Evolutionary conservation across 1,140 invertebrate genomes (phyloP), one percentile per base, ranked within the genome.

Genomic region (Tachypleus tridentatus): DNA sequence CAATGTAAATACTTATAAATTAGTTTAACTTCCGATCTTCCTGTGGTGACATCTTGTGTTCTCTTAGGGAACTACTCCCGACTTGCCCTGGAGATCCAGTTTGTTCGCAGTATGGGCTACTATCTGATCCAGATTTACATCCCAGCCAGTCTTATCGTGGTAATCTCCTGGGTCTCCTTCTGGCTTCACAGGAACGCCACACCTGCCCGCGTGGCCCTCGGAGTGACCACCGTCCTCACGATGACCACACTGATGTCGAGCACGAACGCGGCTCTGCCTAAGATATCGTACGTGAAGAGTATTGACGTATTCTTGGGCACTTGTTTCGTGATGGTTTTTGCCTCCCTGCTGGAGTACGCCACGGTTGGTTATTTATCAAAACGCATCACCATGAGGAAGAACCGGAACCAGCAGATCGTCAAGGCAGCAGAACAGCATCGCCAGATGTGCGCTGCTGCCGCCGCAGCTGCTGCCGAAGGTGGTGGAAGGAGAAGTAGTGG

Each of bases 321-420:
- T 10, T 77, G 76, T 67, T 77, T 77, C 66, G 74, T 77, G n/a
- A 77, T 77, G 76, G 76, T 73, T 10, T 73, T 73, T 61, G 73
- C 71, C 8, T 70, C 73, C 3, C 64, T 73, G 2, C 60, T 73
- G 8, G 92, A 95, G 80, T 95, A 95, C 76, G 92, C 91, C 62
- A 92, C 91, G 62, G 92, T 96, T 64, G 92, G 92, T 70, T 94
- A 95, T 79, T 91, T 94, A 87, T 91, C 91, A 66, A 95, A 94
- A 81, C 82, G 91, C 77, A 93, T 95, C 77, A 89, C 93, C 77
- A 94, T 94, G 91, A 82, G 91, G 72, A 93, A 93, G 80, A 91
- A 91, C 79, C 83, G 90, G 70, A 91, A 90, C 76, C 80, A 87
- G 74, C 86, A 87, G 64, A 85, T 90, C 69, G 89, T 92, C 76